Conservation (phyloP, 2,888 invertebrate species). For the Pyrrhopygopsis socrates region DNA sequence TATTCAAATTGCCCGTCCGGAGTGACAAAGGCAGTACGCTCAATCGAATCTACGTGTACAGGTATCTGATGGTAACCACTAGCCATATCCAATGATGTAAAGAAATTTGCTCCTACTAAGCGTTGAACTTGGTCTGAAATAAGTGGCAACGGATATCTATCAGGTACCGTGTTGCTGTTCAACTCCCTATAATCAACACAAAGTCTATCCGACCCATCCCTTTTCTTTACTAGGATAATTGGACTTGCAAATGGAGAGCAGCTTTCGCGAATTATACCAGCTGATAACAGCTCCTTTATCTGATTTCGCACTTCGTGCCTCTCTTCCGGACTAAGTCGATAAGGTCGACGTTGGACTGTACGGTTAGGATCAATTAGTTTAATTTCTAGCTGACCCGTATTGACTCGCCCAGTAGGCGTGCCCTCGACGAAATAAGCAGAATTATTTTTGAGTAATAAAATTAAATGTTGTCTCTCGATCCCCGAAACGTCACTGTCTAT, state of each 20-base stretch:
- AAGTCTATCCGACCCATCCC: constrained; percentile 30
- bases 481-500: neutral
- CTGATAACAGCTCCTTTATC: neutral
- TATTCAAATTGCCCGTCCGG: constrained; percentile 67
- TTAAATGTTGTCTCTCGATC: neutral
- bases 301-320: neutral
- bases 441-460: constrained; percentile 10
- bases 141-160: constrained; percentile 60
- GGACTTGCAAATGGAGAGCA: neutral
- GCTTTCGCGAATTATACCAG: neutral
- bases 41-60: constrained; percentile 46
- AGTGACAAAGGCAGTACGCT: constrained; percentile 61
- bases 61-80: constrained; percentile 70
- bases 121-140: constrained; percentile 62
- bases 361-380: neutral
- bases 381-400: neutral
- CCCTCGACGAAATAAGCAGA: constrained; percentile 25
- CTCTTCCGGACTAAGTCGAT: neutral
- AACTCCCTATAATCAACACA: constrained; percentile 67
- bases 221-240: constrained; percentile 46
- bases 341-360: neutral
- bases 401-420: neutral
- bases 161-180: constrained; percentile 60
- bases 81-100: constrained; percentile 50
- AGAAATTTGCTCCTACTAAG: constrained; percentile 50